Conservation (phyloP, 2,113 vertebrate genomes). For the Grammomys dolichurus region DNA sequence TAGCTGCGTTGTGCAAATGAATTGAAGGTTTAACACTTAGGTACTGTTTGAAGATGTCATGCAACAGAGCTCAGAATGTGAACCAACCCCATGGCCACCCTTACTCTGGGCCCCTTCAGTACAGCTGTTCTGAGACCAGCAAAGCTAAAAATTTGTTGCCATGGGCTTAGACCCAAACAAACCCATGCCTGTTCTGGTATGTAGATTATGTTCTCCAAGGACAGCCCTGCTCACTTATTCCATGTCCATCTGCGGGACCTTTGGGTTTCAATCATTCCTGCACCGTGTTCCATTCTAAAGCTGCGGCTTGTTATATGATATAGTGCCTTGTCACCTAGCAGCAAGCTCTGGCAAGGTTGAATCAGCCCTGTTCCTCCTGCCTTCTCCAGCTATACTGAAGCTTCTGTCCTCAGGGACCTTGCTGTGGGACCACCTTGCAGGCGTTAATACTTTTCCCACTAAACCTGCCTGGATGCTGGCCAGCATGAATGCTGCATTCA, state of each 20-base stretch:
- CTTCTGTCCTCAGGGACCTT: conserved; percentile 67
- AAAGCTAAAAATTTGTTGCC: conserved; percentile 77
- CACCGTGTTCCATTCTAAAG: neutral
- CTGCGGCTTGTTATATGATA: conserved; percentile 1
- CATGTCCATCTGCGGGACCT: conserved; percentile 14
- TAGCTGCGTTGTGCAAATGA: conserved; percentile 75
- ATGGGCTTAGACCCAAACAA: conserved; percentile 77
- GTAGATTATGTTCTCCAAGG: conserved; percentile 55
- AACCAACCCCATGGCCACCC: fast-evolving
- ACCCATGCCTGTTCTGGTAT: conserved; percentile 64
- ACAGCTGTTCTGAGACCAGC: conserved; percentile 73
- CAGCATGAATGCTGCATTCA: conserved; percentile 29
- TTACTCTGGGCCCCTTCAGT: neutral
- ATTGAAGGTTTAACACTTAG: conserved; percentile 76
- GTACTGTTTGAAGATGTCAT: conserved; percentile 67
- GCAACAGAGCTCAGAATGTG: neutral
- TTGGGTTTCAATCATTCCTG: neutral
- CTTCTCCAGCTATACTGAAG: conserved; percentile 50
- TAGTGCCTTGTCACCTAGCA: conserved; percentile 56
- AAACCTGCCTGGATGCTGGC: conserved; percentile 72
- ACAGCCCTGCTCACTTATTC: conserved; percentile 51
- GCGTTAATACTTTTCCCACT: conserved; percentile 79
- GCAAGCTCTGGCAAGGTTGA: conserved; percentile 21
- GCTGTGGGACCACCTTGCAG: conserved; percentile 79
- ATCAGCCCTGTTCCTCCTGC: neutral